phyloP scores from a whole-genome alignment of 2,888 invertebrate species.

The Aleiodes alternator region DNA sequence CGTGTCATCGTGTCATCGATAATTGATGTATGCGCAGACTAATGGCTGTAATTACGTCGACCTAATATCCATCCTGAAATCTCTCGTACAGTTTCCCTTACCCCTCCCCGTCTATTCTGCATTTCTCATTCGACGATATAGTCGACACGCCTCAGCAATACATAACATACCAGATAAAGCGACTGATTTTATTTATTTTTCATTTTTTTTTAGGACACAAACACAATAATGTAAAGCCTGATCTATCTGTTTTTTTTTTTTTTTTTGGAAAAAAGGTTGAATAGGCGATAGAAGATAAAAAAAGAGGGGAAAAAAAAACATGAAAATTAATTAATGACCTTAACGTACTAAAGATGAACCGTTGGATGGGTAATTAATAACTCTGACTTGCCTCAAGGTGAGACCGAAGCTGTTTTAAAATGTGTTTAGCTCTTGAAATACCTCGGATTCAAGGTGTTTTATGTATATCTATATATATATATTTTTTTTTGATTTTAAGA shows the following conservation, averaged over 20 bases:
- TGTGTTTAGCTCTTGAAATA: not conserved
- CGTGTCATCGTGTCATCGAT: slow-evolving; percentile 72
- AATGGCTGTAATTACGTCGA: slow-evolving; percentile 72
- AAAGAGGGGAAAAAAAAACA: slow-evolving; percentile 39
- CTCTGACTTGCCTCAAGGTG: slow-evolving; percentile 55
- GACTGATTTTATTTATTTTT: not conserved
- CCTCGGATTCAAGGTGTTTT: no score
- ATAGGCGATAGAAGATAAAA: slow-evolving; percentile 22
- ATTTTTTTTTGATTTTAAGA: slow-evolving; percentile 36
- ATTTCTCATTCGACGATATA: slow-evolving; percentile 43
- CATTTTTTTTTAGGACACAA: not conserved
- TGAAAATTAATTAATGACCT: slow-evolving; percentile 56
- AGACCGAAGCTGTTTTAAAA: slow-evolving; percentile 54
- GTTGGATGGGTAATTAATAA: slow-evolving; percentile 63
- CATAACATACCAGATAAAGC: not conserved
- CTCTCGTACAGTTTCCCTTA: slow-evolving; percentile 59
- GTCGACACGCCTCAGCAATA: slow-evolving; percentile 42
- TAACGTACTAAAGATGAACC: slow-evolving; percentile 39
- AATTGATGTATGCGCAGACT: slow-evolving; percentile 73
- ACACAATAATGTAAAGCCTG: not conserved
- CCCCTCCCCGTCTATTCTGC: slow-evolving; percentile 28
- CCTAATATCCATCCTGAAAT: slow-evolving; percentile 69
- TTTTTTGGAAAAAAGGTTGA: not conserved
- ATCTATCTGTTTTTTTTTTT: no score
- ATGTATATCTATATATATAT: not conserved